Percentiles rank a stretch among this genome's conserved stretches.
phyloP scores from a whole-genome alignment of 1,140 invertebrate genomes.

The Rhyzopertha dominica region DNA sequence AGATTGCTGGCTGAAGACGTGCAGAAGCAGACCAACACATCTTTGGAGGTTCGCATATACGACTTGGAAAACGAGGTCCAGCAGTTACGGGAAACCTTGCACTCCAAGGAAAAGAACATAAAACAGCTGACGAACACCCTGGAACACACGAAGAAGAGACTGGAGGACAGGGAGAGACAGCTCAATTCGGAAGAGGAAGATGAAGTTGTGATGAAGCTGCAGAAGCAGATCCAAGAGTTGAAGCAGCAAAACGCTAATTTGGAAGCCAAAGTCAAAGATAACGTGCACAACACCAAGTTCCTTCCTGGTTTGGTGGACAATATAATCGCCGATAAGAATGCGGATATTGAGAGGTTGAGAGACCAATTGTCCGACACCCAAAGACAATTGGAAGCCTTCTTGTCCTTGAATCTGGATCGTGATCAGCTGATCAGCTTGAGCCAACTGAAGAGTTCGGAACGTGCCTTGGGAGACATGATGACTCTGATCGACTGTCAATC shows the following conservation, averaged over 20 bases:
- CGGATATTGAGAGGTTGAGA: slow-evolving; percentile 59
- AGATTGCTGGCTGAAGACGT: slow-evolving; percentile 65
- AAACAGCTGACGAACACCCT: slow-evolving; percentile 47
- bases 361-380: slow-evolving; percentile 51
- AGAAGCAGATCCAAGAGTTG: slow-evolving; percentile 51
- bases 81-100: slow-evolving; percentile 53
- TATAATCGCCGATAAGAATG: slow-evolving; percentile 62
- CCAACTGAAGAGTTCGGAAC: slow-evolving; percentile 42
- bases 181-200: slow-evolving; percentile 48
- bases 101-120: slow-evolving; percentile 56
- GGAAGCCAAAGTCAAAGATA: slow-evolving; percentile 47
- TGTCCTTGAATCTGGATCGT: slow-evolving; percentile 53
- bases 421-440: slow-evolving; percentile 43
- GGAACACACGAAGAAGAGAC: slow-evolving; percentile 45
- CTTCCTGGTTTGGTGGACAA: slow-evolving; percentile 57
- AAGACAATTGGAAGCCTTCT: slow-evolving; percentile 47
- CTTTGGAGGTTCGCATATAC: slow-evolving; percentile 61
- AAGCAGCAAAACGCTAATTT: slow-evolving; percentile 52
- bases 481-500: slow-evolving; percentile 59
- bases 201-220: slow-evolving; percentile 51
- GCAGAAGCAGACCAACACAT: slow-evolving; percentile 60
- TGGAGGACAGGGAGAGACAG: slow-evolving; percentile 53
- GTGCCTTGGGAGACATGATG: slow-evolving; percentile 63
- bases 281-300: slow-evolving; percentile 46
- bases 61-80: slow-evolving; percentile 56